These are phyloP conservation scores for Labia minor DNA, from an alignment of 2,888 invertebrate genomes.

Conservation along the genomic window DNA sequence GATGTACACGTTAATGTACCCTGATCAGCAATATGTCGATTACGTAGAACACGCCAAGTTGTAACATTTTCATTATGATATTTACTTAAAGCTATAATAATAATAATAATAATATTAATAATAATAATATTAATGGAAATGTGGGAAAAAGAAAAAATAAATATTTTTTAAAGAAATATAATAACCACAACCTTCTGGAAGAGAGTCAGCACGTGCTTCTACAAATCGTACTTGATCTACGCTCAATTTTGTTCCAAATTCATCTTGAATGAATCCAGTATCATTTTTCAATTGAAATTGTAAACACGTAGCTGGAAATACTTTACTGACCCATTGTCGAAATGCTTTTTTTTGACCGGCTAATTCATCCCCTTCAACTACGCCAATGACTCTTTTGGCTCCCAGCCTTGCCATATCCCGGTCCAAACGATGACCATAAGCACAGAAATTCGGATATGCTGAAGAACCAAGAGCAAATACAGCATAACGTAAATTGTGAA, in stretches of 20 bases:
- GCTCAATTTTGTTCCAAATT: slow-evolving; percentile 58
- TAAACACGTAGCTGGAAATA: slow-evolving; percentile 81
- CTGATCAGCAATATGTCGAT: not conserved
- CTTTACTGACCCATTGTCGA: slow-evolving; percentile 77
- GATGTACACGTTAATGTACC: not conserved
- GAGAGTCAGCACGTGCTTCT: slow-evolving; percentile 39
- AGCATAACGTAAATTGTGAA: slow-evolving; percentile 52
- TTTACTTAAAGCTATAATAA: not conserved
- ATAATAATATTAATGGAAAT: no score
- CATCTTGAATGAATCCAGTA: slow-evolving; percentile 43
- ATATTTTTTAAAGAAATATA: slow-evolving; percentile 31
- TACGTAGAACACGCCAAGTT: not conserved
- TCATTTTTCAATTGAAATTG: slow-evolving; percentile 88
- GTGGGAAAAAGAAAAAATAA: slow-evolving; percentile 4
- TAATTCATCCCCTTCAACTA: slow-evolving; percentile 86
- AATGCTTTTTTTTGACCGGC: slow-evolving; percentile 92
- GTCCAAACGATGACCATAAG: slow-evolving; percentile 87
- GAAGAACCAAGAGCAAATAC: slow-evolving; percentile 91
- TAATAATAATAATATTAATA: not conserved
- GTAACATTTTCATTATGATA: not conserved
- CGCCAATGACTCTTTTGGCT: slow-evolving; percentile 70
- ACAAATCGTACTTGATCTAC: slow-evolving; percentile 66
- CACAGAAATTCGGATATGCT: slow-evolving; percentile 92
- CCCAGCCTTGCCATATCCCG: slow-evolving; percentile 79
- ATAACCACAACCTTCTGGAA: slow-evolving; percentile 31